Percentiles rank a stretch among this genome's conserved stretches.
Evolutionary conservation across 2,797 vertebrate genomes (phyloP).

Genomic region (Rhyacichthys aspro): DNA sequence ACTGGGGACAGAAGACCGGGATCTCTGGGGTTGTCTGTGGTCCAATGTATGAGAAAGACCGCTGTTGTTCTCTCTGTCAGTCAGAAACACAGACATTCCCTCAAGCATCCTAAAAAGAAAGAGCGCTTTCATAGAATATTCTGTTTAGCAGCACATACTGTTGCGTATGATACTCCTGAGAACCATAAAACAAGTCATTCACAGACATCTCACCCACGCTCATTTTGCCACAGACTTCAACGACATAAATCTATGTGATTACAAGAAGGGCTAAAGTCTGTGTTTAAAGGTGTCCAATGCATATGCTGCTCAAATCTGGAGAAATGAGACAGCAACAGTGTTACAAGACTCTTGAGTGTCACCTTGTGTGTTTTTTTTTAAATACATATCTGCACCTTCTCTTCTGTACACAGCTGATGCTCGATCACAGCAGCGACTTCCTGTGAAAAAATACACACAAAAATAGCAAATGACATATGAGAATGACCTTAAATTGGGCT

Average conservation of each 20-base stretch:
- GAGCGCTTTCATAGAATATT: slow-evolving; percentile 78
- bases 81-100: slow-evolving; percentile 71
- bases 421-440: no score
- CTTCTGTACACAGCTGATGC: no score
- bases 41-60: slow-evolving; percentile 73
- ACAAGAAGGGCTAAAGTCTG: slow-evolving; percentile 70
- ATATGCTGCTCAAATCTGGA: slow-evolving; percentile 46
- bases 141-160: slow-evolving; percentile 68
- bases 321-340: slow-evolving; percentile 12
- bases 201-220: slow-evolving; percentile 72
- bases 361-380: no score
- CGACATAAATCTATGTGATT: slow-evolving; percentile 67
- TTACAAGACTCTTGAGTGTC: no score
- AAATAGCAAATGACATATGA: no score
- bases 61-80: slow-evolving; percentile 74
- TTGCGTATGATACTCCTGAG: slow-evolving; percentile 69
- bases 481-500: no score
- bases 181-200: slow-evolving; percentile 75
- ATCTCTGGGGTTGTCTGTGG: slow-evolving; percentile 69
- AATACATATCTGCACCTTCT: no score
- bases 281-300: slow-evolving; percentile 69
- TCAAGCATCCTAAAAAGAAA: slow-evolving; percentile 71
- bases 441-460: no score
- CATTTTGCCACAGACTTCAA: slow-evolving; percentile 62
- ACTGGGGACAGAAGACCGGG: slow-evolving; percentile 68